Conservation (phyloP, 2,888 invertebrate species). For the Drosophila colorata region DNA sequence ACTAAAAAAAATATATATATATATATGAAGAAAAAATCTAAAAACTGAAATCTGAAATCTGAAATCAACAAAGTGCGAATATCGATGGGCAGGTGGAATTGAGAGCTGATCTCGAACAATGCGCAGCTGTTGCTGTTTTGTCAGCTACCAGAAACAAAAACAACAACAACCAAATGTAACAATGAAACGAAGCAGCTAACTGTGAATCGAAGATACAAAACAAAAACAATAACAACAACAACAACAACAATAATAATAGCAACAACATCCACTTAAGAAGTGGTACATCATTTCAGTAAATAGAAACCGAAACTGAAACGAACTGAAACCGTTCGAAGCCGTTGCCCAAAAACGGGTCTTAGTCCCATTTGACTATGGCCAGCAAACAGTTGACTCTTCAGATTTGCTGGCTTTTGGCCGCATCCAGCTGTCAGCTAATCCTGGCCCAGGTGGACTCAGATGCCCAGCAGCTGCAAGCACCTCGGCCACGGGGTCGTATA, state of each 20-base stretch:
- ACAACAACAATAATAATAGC: conserved; percentile 13
- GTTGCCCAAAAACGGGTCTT: conserved; percentile 29
- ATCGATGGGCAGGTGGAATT: conserved; percentile 58
- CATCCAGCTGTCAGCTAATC: conserved; percentile 13
- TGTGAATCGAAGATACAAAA: conserved; percentile 52
- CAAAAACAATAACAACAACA: conserved; percentile 5
- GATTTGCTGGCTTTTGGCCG: conserved; percentile 31
- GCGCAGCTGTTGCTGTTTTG: conserved; percentile 31
- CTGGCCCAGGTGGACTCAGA: conserved; percentile 34
- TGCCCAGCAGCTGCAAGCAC: conserved; percentile 59
- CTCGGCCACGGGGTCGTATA: conserved; percentile 64
- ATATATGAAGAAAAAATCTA: conserved; percentile 6
- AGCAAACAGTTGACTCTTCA: conserved; percentile 32
- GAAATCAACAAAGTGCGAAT: conserved; percentile 61
- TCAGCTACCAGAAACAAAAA: conserved; percentile 9
- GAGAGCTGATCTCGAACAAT: conserved; percentile 46
- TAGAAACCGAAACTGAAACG: conserved; percentile 65
- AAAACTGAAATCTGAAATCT: conserved; percentile 15
- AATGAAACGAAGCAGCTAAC: conserved; percentile 59
- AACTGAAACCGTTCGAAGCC: conserved; percentile 41
- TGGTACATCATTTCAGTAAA: conserved; percentile 68
- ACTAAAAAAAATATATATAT: too few relatives aligned
- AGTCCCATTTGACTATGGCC: conserved; percentile 49
- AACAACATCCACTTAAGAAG: conserved; percentile 49
- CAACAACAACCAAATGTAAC: conserved; percentile 59